Conservation (phyloP, 2,888 invertebrate species). For the Ophion slaviceki region DNA sequence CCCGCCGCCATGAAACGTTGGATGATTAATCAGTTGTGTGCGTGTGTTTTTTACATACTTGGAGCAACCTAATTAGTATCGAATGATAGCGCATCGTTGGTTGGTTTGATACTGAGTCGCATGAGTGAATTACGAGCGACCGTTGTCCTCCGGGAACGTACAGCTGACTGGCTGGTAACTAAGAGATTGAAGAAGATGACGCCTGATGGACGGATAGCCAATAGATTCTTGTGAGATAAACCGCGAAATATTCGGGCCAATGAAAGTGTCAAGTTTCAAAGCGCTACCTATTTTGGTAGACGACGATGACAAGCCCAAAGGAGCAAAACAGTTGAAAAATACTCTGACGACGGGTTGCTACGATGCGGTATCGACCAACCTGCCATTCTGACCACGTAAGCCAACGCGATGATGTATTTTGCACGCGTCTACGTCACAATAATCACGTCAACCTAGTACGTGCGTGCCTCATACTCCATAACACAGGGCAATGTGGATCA, state of each 20-base stretch:
- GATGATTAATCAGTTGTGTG: conserved; percentile 47
- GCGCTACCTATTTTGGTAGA: conserved; percentile 42
- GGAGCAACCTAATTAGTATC: conserved; percentile 1
- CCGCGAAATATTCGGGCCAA: conserved; percentile 13
- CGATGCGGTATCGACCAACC: conserved; percentile 45
- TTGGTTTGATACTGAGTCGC: neutral
- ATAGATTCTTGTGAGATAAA: neutral
- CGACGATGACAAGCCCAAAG: conserved; percentile 43
- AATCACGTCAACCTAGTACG: neutral
- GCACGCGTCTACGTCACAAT: neutral
- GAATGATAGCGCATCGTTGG: conserved; percentile 13
- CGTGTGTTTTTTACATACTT: neutral
- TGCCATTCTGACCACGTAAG: conserved; percentile 26
- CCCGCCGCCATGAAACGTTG: conserved; percentile 56
- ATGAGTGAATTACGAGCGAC: neutral
- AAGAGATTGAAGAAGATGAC: neutral
- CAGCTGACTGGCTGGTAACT: neutral
- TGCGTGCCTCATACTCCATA: neutral
- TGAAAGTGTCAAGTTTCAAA: conserved; percentile 61
- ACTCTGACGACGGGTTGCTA: conserved; percentile 43
- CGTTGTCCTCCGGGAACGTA: neutral
- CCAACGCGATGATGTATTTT: conserved; percentile 27
- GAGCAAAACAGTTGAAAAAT: conserved; percentile 54
- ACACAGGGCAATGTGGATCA: conserved; percentile 21
- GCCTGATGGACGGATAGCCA: neutral